Base-by-base conservation (phyloP, 2,113 vertebrate species). In the Manacus vitellinus region DNA sequence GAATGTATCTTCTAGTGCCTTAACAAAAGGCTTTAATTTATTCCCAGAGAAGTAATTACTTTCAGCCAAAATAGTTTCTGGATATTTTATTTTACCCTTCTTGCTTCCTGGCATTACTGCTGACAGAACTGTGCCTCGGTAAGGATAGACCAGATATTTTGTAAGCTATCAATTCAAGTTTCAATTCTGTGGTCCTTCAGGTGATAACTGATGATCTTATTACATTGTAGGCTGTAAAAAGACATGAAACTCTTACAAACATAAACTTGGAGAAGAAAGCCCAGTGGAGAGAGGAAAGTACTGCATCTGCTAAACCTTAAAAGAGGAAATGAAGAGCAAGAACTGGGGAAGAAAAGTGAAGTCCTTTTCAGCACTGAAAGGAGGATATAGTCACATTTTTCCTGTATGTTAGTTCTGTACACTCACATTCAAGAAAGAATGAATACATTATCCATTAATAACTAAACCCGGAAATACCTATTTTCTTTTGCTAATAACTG, bases 181-280 rank as follows among this genome's bases (percentile, higher is more conserved):
- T 75, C 49, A 67, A 20, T 18, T 66, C 39, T 14, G 2, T 65
- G 20, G n/a, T 59, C 39, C 41, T 56, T 65, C 25, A 47, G 27
- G 52, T 92, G 18, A 27, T 33, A 21, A 55, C 23, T 72, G 79
- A 63, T 74, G n/a, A 30, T 89, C 58, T 91, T 71, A 27, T 90
- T 81, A 75, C 56, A 28, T 47, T 97, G 52, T 94, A 99, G 99
- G 99, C 98, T 74, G 72, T 56, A 6, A 65, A 90, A 66, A 98
- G 98, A 73, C 82, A 99, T 0, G 98, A 99, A 92, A 96, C 98
- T 47, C 97, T 99, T 85, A 96, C 96, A 1, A 75, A 14, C 37
- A 33, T 96, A 5, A 99, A 99, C 97, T 49, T 99, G 92, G 98
- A 99, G 94, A 99, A 95, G 97, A 99, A 99, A 96, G 99, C 99